phyloP scores from a whole-genome alignment of 64 coral and sea anemone species.

The Montipora efflorescens region DNA sequence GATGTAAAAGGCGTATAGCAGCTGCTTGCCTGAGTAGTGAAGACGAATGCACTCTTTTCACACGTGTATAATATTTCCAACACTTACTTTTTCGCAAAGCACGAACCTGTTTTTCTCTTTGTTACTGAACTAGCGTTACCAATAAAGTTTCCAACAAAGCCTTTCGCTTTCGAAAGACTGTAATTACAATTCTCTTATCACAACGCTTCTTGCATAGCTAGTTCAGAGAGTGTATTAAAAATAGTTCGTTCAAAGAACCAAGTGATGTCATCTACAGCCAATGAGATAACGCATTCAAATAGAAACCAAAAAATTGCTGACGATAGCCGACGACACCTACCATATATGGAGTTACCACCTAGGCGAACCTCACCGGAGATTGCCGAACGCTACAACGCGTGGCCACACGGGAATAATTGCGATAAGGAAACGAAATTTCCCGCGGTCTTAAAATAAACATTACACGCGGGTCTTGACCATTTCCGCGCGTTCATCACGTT shows the following conservation, averaged over 20 bases:
- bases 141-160: neutral
- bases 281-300: constrained; percentile 75
- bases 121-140: neutral
- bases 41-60: neutral
- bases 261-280: constrained; percentile 95
- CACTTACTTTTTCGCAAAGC: neutral
- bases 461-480: neutral
- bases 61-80: constrained; percentile 6
- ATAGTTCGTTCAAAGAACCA: constrained; percentile 56
- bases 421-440: neutral
- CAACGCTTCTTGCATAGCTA: constrained; percentile 18
- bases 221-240: constrained; percentile 20
- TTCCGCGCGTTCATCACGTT: constrained; percentile 20
- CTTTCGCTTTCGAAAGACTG: constrained; percentile 8
- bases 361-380: constrained; percentile 49
- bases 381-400: constrained; percentile 35
- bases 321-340: neutral
- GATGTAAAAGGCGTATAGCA: neutral
- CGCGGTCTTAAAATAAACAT: constrained; percentile 12
- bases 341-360: constrained; percentile 34
- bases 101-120: neutral
- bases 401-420: neutral
- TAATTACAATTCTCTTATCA: neutral
- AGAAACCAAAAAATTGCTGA: constrained; percentile 20
- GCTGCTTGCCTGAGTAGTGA: neutral